phyloP scores from a whole-genome alignment of 2,888 invertebrate species.

The Periphyllus acericola region DNA sequence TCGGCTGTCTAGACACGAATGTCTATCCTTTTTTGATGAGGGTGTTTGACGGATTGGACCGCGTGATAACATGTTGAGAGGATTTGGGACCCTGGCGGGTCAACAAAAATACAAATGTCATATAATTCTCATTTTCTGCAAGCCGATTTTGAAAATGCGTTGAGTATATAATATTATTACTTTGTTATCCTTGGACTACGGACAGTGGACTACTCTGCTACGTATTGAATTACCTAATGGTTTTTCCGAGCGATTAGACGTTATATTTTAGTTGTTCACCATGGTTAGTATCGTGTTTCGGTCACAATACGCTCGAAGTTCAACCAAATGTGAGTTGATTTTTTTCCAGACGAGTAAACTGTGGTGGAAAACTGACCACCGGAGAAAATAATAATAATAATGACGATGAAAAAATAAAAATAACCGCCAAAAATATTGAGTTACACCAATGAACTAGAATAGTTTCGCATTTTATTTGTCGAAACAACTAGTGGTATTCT shows the following conservation, averaged over 20 bases:
- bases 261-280: conserved; percentile 24
- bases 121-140: neutral
- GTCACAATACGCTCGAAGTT: conserved; percentile 18
- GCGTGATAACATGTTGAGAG: neutral
- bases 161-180: conserved; percentile 23
- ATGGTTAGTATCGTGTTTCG: conserved; percentile 40
- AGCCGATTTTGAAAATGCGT: neutral
- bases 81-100: neutral
- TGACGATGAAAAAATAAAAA: neutral
- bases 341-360: conserved; percentile 30
- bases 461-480: conserved; percentile 31
- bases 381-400: neutral
- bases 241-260: conserved; percentile 56
- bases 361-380: conserved; percentile 1
- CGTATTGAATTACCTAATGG: conserved; percentile 40
- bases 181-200: neutral
- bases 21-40: conserved; percentile 49
- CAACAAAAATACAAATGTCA: conserved; percentile 26
- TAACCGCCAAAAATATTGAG: conserved; percentile 38
- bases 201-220: neutral
- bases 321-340: neutral
- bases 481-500: neutral
- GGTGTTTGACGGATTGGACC: neutral
- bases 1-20: conserved; percentile 9
- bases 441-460: neutral